phyloP scores from a whole-genome alignment of 1,140 invertebrate species.

The Portunus trituberculatus region DNA sequence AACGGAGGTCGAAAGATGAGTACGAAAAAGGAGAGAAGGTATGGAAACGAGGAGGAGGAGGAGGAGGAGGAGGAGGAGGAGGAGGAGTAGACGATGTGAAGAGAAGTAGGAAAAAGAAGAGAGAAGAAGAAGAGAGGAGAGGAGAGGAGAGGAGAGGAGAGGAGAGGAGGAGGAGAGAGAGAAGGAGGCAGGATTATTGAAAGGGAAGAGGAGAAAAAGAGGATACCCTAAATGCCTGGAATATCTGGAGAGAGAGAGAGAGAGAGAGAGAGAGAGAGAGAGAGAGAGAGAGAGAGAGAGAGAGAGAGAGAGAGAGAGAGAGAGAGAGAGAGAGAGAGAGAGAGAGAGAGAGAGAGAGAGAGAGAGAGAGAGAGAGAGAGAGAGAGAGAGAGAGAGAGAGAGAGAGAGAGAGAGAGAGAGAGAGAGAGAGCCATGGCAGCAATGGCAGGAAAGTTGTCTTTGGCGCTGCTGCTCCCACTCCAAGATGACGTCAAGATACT shows the following conservation, averaged over 20 bases:
- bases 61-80: background rate
- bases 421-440: background rate
- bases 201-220: background rate
- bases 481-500: no score
- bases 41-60: background rate
- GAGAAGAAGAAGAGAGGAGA: background rate
- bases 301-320: background rate
- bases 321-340: background rate
- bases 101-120: background rate
- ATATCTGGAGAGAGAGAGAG: background rate
- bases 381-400: background rate
- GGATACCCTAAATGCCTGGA: background rate
- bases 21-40: background rate
- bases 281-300: background rate
- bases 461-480: no score
- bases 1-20: background rate
- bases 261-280: slow-evolving; percentile 24
- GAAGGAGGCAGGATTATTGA: background rate
- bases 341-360: background rate
- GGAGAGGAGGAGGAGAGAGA: background rate
- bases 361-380: background rate
- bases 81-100: background rate
- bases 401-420: background rate
- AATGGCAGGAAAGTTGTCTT: no score
- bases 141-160: background rate